phyloP scores from a whole-genome alignment of 1,140 invertebrate species.

The Nasonia vitripennis region DNA sequence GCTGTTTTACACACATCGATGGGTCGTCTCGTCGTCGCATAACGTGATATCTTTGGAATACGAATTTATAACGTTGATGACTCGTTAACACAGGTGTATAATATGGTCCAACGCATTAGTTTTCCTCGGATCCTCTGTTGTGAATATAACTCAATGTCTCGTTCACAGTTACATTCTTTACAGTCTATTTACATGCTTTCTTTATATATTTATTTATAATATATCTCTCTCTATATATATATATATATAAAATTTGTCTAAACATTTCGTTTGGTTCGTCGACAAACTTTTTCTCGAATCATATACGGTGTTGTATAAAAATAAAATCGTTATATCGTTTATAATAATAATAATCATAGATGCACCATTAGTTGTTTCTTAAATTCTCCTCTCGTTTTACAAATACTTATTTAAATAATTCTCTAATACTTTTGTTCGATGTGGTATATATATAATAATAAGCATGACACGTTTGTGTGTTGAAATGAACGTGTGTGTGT shows the following conservation, averaged over 20 bases:
- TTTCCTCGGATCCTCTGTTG: background rate
- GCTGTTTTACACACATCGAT: too few relatives aligned
- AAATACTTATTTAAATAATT: constrained; percentile 33
- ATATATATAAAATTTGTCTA: constrained; percentile 15
- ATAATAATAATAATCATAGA: background rate
- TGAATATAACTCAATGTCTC: too few relatives aligned
- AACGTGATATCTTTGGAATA: too few relatives aligned
- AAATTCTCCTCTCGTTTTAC: background rate
- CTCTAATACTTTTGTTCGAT: constrained; percentile 29
- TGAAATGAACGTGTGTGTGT: background rate
- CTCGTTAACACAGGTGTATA: background rate
- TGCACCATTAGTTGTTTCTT: background rate
- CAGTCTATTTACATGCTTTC: constrained; percentile 30
- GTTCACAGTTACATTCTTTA: background rate
- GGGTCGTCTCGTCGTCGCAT: too few relatives aligned
- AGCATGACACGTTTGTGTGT: background rate
- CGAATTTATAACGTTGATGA: too few relatives aligned
- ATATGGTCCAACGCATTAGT: background rate
- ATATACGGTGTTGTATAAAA: constrained; percentile 12
- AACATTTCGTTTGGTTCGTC: constrained; percentile 9
- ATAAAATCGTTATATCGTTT: background rate
- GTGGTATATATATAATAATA: background rate
- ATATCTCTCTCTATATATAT: background rate
- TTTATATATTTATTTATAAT: background rate
- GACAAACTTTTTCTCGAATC: constrained; percentile 20